Conservation (phyloP, 2,797 vertebrate genomes). For the Hippoglossus hippoglossus region DNA sequence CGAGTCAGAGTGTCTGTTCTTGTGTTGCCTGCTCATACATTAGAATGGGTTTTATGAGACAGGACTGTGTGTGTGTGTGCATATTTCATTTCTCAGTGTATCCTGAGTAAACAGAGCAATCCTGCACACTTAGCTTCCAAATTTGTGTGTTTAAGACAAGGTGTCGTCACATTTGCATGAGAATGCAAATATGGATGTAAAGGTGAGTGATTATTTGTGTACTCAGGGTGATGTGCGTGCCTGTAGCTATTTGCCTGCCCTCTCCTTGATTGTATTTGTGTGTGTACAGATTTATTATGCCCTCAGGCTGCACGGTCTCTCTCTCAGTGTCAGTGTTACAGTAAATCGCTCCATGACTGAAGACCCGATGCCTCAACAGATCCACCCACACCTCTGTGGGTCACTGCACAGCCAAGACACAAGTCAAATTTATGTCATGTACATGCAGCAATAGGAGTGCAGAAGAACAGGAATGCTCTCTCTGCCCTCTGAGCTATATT, state of each 20-base stretch:
- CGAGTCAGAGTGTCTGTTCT: neutral
- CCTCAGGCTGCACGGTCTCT: neutral
- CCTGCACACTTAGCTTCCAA: conserved; percentile 11
- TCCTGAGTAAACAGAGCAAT: neutral
- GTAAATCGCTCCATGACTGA: conserved; percentile 13
- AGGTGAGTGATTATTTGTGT: conserved; percentile 8
- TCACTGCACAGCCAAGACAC: conserved; percentile 9
- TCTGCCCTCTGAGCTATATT: neutral
- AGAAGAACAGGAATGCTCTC: neutral
- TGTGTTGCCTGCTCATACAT: conserved; percentile 11
- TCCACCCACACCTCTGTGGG: conserved; percentile 5
- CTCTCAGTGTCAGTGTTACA: neutral
- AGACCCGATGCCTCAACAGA: conserved; percentile 10
- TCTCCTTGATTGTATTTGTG: neutral
- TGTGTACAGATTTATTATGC: conserved; percentile 7
- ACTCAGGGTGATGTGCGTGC: neutral
- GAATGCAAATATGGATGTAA: conserved; percentile 22
- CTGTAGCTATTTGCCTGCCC: neutral
- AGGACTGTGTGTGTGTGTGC: neutral
- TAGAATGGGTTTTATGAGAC: conserved; percentile 16
- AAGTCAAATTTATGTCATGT: conserved; percentile 3
- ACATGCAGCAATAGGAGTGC: neutral
- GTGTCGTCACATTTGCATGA: conserved; percentile 4
- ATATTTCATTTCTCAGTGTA: conserved; percentile 8
- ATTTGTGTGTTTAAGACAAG: conserved; percentile 14